Evolutionary conservation across 2,113 vertebrate genomes (phyloP).

Genomic region (Baryphthengus martii): DNA sequence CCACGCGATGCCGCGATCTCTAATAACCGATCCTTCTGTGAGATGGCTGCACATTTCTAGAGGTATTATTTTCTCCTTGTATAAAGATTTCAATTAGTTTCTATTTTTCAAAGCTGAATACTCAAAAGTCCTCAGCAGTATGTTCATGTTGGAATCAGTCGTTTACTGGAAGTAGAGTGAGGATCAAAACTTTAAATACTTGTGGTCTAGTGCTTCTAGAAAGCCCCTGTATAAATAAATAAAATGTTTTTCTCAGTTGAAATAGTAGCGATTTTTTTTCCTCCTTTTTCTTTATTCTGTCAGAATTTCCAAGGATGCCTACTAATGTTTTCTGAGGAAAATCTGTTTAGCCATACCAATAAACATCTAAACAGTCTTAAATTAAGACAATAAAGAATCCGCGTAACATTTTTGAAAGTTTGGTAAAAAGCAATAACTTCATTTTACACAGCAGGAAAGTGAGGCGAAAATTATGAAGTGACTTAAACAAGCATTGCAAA

Average conservation of each 20-base stretch:
- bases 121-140: neutral
- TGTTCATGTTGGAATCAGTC: neutral
- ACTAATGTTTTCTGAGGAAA: neutral
- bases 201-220: neutral
- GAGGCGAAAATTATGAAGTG: neutral
- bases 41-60: neutral
- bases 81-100: conserved; percentile 18
- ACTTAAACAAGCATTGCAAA: neutral
- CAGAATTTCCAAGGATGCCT: neutral
- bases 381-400: neutral
- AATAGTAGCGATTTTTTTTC: neutral
- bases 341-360: neutral
- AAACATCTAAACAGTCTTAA: neutral
- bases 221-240: neutral
- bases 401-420: neutral
- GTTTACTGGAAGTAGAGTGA: neutral
- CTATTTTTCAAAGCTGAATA: neutral
- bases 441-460: neutral
- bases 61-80: conserved; percentile 19
- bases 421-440: neutral
- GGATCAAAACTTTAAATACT: neutral
- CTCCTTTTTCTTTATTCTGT: neutral
- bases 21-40: neutral
- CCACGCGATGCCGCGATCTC: neutral
- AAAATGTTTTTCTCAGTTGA: neutral